Percentiles rank a stretch among this genome's conserved stretches.
Evolutionary conservation across 2,113 vertebrate genomes (phyloP).

Genomic region (Ailuropoda melanoleuca): DNA sequence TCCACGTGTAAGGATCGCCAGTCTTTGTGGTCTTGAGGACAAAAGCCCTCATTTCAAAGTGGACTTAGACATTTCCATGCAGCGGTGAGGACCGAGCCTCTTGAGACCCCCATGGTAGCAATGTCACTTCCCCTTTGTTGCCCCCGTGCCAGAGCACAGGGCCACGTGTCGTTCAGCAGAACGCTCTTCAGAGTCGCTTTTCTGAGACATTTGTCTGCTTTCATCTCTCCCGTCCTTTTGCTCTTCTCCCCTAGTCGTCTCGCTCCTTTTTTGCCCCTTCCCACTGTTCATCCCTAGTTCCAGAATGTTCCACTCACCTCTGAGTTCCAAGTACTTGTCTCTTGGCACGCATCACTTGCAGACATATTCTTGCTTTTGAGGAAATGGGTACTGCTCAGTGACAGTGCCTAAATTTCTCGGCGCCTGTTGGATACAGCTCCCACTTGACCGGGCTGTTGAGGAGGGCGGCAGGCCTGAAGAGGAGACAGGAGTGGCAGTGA

Average conservation of each 20-base stretch:
- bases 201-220: not conserved
- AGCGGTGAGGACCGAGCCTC: not conserved
- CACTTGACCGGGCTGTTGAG: not conserved
- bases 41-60: not conserved
- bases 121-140: not conserved
- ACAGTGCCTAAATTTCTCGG: not conserved
- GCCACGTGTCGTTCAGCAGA: fast-evolving
- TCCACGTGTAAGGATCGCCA: not conserved
- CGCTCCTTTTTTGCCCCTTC: not conserved
- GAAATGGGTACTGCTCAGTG: too few species aligned
- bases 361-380: not conserved
- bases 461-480: not conserved
- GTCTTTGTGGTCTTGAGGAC: not conserved
- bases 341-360: too few species aligned
- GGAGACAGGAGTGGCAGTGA: not conserved
- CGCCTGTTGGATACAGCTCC: not conserved
- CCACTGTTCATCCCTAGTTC: not conserved
- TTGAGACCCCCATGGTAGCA: not conserved
- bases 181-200: not conserved
- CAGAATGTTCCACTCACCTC: not conserved
- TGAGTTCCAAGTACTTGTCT: not conserved
- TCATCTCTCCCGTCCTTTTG: not conserved
- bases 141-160: not conserved
- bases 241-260: not conserved
- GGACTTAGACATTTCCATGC: fast-evolving